Conservation (phyloP, 2,888 invertebrate genomes). For the Gnatocerus cornutus region DNA sequence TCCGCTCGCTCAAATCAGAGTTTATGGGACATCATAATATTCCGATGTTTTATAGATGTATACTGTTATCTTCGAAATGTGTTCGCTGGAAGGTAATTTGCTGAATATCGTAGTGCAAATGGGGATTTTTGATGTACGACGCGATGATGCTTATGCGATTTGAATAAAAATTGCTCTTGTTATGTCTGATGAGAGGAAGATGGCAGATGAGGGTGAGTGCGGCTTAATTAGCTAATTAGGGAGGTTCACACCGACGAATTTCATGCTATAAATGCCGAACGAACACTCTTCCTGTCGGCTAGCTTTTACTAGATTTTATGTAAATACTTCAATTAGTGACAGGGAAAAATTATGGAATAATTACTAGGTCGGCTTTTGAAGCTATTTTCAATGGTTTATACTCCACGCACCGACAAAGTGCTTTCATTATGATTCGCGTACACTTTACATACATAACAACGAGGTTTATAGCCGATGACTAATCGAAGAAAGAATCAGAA, state of each 20-base stretch:
- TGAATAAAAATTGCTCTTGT: slow-evolving; percentile 64
- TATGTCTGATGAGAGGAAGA: slow-evolving; percentile 5
- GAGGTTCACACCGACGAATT: slow-evolving; percentile 63
- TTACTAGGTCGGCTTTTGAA: background rate
- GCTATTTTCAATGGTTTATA: background rate
- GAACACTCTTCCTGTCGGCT: slow-evolving; percentile 52
- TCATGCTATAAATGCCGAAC: slow-evolving; percentile 57
- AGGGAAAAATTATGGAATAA: background rate
- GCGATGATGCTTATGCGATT: slow-evolving; percentile 60
- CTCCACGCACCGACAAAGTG: background rate
- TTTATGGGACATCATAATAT: slow-evolving; percentile 72
- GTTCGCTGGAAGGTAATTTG: slow-evolving; percentile 65
- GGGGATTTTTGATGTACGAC: slow-evolving; percentile 61
- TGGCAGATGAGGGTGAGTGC: slow-evolving; percentile 50
- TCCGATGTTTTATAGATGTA: slow-evolving; percentile 71
- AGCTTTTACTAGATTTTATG: slow-evolving; percentile 22
- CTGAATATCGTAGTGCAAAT: slow-evolving; percentile 65
- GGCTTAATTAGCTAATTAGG: slow-evolving; percentile 64
- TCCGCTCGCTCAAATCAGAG: slow-evolving; percentile 71
- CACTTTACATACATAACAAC: too few relatives aligned
- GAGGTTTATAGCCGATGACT: too few relatives aligned
- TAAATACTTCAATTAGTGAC: slow-evolving; percentile 19
- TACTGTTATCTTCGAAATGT: slow-evolving; percentile 67
- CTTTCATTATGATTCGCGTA: too few relatives aligned
- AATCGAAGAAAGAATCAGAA: too few relatives aligned